Base-by-base conservation (phyloP, 64 coral and sea anemone genomes). In the Stylophora pistillata region DNA sequence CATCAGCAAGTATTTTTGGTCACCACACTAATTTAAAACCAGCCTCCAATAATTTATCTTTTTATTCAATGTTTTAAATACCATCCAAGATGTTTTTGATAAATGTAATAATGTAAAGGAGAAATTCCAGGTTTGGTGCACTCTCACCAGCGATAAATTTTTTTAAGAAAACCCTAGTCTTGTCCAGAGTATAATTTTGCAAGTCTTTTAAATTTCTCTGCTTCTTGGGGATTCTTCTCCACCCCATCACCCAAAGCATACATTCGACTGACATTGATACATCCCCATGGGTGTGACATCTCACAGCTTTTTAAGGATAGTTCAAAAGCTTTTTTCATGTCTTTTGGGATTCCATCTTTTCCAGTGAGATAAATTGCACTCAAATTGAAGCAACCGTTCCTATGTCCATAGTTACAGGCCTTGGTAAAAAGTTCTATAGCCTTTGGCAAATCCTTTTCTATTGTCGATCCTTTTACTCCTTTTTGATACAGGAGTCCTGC, bases 401-500 rank as follows among this genome's bases (percentile, higher is more conserved):
- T 74, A 68, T 93, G 89, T 59, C 90, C 87, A 27, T 78, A 79
- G 53, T 92, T 61, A 9, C 97, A 99, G 41, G 93, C 91, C 83
- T 88, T 93, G 28, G 66, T 41, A 86, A 95, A 99, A 33, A 92
- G 58, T 30, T 95, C 86, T 21, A 95, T 85, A 61, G 97, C 97
- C 78, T 95, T 99, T 21, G 81, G 29, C 64, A 99, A 95, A 73
- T 99, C 88, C 86, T 79, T 87, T 82, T 95, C 70, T 30, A 91
- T 71, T 58, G 88, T 69, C 15, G 93, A 87, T 71, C 86, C 81
- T 76, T 92, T 53, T 10, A 95, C 76, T 81, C 97, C 97, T 90
- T 88, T 99, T 89, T 99, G 97, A 74, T 99, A 99, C 13, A 93
- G 75, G 26, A 99, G 72, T 68, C 97, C 97, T 73, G 97, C 97